Evolutionary conservation across 2,888 invertebrate genomes (phyloP).

Genomic region (Penaeus monodon): DNA sequence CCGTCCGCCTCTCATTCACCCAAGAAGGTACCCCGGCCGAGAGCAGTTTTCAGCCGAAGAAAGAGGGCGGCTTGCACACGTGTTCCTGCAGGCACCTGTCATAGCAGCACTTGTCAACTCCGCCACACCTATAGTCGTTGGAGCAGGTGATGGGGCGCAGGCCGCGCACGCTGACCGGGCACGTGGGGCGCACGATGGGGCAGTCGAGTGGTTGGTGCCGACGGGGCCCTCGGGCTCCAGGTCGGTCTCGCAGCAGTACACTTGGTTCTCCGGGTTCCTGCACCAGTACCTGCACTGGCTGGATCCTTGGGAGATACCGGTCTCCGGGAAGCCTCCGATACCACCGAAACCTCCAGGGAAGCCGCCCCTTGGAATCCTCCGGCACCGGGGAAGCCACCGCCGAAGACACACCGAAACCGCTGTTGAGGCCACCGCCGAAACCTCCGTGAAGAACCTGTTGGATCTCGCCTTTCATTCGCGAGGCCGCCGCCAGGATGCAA

Average conservation of each 20-base stretch:
- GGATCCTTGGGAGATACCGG: too few relatives aligned
- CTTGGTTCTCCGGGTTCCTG: background rate
- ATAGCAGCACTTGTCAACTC: conserved; percentile 29
- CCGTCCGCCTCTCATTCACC: too few relatives aligned
- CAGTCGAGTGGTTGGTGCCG: background rate
- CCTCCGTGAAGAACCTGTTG: too few relatives aligned
- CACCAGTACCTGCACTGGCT: conserved; percentile 12
- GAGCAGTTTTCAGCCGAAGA: too few relatives aligned
- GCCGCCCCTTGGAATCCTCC: too few relatives aligned
- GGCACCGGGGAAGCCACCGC: background rate
- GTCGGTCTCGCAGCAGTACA: background rate
- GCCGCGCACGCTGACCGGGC: background rate
- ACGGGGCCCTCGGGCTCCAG: background rate
- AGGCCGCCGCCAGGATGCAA: too few relatives aligned
- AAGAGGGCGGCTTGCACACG: conserved; percentile 24
- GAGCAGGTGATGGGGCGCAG: conserved; percentile 8
- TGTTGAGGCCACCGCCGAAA: too few relatives aligned
- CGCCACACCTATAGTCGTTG: conserved; percentile 19
- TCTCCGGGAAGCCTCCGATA: too few relatives aligned
- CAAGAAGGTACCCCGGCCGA: too few relatives aligned
- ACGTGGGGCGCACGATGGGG: conserved; percentile 17
- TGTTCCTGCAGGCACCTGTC: conserved; percentile 16
- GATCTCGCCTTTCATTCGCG: too few relatives aligned
- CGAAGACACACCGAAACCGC: background rate
- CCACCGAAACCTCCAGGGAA: too few relatives aligned